Conservation (phyloP, 2,797 vertebrate genomes). For the Hafferia zeledoni region DNA sequence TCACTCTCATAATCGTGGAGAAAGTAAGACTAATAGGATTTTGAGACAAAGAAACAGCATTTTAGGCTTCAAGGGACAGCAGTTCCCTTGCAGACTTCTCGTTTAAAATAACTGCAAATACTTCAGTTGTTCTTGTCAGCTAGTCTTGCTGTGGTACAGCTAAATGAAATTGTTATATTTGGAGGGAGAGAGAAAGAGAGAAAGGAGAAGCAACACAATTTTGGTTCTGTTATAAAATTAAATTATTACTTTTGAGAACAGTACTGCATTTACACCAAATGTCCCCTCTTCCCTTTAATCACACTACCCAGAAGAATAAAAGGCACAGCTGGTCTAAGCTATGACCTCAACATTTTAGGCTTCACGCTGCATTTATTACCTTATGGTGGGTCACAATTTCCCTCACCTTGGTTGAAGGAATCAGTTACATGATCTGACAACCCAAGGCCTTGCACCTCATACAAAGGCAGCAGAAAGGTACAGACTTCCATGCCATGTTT, state of each 20-base stretch:
- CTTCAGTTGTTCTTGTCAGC: not conserved
- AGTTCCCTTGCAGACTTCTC: not conserved
- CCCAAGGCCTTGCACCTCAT: not conserved
- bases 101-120: not conserved
- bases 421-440: not conserved
- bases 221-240: not conserved
- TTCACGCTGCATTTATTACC: not conserved
- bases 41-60: not conserved
- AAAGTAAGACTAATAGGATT: constrained; percentile 7
- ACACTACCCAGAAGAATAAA: not conserved
- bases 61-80: not conserved
- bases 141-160: not conserved
- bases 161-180: not conserved
- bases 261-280: not conserved
- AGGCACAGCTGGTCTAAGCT: not conserved
- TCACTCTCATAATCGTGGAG: not conserved
- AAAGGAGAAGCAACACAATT: not conserved
- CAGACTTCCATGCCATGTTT: fast-evolving
- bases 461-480: not conserved
- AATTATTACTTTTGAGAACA: not conserved
- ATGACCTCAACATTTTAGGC: fast-evolving
- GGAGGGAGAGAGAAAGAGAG: not conserved
- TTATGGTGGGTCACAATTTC: fast-evolving
- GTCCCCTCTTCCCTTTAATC: not conserved
- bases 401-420: not conserved